Percentiles rank a stretch among this genome's conserved stretches.
Evolutionary conservation across 2,888 invertebrate genomes (phyloP).

Genomic region (Ischnus inquisitorius): DNA sequence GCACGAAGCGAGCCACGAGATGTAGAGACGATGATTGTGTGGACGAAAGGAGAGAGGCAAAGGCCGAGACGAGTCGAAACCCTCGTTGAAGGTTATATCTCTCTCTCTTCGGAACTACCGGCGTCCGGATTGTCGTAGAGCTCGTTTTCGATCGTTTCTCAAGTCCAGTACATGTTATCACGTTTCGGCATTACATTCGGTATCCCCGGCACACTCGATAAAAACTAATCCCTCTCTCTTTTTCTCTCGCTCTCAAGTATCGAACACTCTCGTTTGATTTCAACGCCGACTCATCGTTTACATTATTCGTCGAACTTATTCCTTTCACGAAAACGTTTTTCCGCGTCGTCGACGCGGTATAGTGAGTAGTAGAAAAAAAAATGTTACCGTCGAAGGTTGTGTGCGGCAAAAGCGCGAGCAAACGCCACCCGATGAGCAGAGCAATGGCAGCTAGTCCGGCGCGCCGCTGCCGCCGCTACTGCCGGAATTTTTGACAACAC

Average conservation of each 20-base stretch:
- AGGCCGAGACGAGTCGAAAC: conserved; percentile 54
- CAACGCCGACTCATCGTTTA: not conserved
- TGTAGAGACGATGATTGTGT: conserved; percentile 31
- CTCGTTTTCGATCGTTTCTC: conserved; percentile 24
- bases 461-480: conserved; percentile 75
- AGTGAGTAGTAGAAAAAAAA: not conserved
- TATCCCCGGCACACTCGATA: not conserved
- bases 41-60: conserved; percentile 46
- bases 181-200: not conserved
- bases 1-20: conserved; percentile 45
- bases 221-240: not conserved
- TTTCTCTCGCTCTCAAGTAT: not conserved
- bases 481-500: conserved; percentile 82
- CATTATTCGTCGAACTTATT: no score
- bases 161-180: conserved; percentile 13
- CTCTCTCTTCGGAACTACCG: conserved; percentile 61
- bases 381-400: not conserved
- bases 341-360: not conserved
- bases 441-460: conserved; percentile 80
- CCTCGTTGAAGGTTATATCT: conserved; percentile 70
- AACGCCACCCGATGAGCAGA: conserved; percentile 72
- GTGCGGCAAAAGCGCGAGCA: conserved; percentile 55
- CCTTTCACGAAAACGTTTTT: not conserved
- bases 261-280: not conserved
- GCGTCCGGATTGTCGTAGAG: conserved; percentile 64